phyloP scores from a whole-genome alignment of 2,888 invertebrate species.

The Desoria tigrina region DNA sequence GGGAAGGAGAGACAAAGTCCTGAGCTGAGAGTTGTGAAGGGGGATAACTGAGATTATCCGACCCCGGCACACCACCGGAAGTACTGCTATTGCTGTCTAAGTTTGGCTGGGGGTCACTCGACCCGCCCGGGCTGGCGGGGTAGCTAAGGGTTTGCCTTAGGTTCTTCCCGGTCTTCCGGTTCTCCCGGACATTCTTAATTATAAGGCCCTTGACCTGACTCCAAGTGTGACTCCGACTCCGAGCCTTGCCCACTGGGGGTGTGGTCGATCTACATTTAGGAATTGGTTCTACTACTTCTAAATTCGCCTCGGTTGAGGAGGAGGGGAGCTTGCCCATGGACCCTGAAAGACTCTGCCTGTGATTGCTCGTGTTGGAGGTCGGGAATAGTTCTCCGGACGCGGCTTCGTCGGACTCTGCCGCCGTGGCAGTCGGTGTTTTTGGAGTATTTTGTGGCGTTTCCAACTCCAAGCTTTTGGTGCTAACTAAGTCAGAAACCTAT shows the following conservation, averaged over 20 bases:
- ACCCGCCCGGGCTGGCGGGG: slow-evolving; percentile 37
- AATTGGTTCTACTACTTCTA: slow-evolving; percentile 1
- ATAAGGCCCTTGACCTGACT: slow-evolving; percentile 49
- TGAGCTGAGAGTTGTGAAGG: background rate
- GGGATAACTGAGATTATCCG: background rate
- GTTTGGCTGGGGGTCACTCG: background rate
- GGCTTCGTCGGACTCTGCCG: slow-evolving; percentile 3
- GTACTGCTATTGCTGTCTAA: slow-evolving; percentile 21
- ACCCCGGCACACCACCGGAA: background rate
- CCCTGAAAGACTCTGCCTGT: slow-evolving; percentile 29
- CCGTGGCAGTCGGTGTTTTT: slow-evolving; percentile 21
- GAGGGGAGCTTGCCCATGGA: slow-evolving; percentile 39
- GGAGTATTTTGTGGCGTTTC: slow-evolving; percentile 45
- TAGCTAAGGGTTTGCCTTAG: slow-evolving; percentile 33
- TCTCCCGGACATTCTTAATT: slow-evolving; percentile 34
- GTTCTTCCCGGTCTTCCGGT: slow-evolving; percentile 24
- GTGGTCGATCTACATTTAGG: slow-evolving; percentile 40
- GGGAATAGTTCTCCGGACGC: slow-evolving; percentile 7
- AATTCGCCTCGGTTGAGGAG: background rate
- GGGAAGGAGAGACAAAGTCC: slow-evolving; percentile 20
- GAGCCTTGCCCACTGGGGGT: slow-evolving; percentile 30
- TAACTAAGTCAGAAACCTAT: slow-evolving; percentile 46
- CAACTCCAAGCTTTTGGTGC: slow-evolving; percentile 41
- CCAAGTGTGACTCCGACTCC: slow-evolving; percentile 42
- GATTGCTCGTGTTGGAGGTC: slow-evolving; percentile 1